Evolutionary conservation across 2,797 vertebrate species (phyloP).

Genomic region (Harpagifer antarcticus): DNA sequence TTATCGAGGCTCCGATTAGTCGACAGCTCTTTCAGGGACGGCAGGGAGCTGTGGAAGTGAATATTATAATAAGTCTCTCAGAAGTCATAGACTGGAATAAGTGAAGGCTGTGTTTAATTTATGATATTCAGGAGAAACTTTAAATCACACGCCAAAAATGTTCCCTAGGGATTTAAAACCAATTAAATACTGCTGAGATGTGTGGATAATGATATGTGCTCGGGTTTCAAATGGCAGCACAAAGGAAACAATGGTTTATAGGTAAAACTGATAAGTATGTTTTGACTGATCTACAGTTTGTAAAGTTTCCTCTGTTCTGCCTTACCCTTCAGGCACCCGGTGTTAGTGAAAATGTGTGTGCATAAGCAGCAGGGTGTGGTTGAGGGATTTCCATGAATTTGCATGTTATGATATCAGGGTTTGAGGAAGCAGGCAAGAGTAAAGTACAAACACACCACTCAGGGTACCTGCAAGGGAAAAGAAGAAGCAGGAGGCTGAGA

Average conservation of each 20-base stretch:
- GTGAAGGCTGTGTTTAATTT: slow-evolving; percentile 54
- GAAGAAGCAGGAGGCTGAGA: slow-evolving; percentile 37
- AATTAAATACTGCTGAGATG: slow-evolving; percentile 60
- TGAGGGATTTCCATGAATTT: slow-evolving; percentile 62
- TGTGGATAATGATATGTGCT: slow-evolving; percentile 49
- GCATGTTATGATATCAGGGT: slow-evolving; percentile 61
- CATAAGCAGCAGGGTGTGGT: slow-evolving; percentile 44
- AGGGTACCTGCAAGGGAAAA: slow-evolving; percentile 59
- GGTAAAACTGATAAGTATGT: slow-evolving; percentile 21
- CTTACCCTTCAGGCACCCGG: slow-evolving; percentile 20
- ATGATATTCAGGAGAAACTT: slow-evolving; percentile 62
- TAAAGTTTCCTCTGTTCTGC: slow-evolving; percentile 70
- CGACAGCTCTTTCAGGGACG: slow-evolving; percentile 84
- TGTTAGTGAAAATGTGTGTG: slow-evolving; percentile 63
- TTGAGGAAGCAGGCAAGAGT: slow-evolving; percentile 52
- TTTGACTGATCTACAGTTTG: slow-evolving; percentile 1
- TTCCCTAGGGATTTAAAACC: slow-evolving; percentile 51
- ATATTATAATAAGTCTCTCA: slow-evolving; percentile 46
- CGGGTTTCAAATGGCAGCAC: slow-evolving; percentile 64
- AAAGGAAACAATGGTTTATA: slow-evolving; percentile 66
- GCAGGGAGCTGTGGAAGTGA: slow-evolving; percentile 78
- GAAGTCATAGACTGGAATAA: slow-evolving; percentile 44
- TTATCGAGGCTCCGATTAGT: slow-evolving; percentile 94
- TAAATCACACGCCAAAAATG: slow-evolving; percentile 44
- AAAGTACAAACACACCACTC: slow-evolving; percentile 56